phyloP scores from a whole-genome alignment of 2,888 invertebrate genomes.

The Adelognathus sp. region DNA sequence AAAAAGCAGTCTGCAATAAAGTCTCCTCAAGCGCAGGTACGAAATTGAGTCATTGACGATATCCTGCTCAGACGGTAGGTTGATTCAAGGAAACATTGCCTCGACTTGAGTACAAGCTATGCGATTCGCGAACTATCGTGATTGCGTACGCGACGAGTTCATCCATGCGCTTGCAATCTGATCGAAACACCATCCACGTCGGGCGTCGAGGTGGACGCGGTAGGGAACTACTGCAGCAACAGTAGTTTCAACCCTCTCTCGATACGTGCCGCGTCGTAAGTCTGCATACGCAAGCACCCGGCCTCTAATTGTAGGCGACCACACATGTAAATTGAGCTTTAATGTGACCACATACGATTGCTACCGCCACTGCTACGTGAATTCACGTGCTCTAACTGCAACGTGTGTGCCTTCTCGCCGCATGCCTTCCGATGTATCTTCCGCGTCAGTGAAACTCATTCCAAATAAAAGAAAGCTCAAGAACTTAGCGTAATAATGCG shows the following conservation, averaged over 20 bases:
- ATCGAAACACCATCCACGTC: neutral
- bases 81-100: neutral
- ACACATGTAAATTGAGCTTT: conserved; percentile 57
- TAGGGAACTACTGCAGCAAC: neutral
- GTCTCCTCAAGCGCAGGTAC: neutral
- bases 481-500: neutral
- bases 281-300: conserved; percentile 34
- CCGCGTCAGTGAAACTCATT: neutral
- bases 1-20: neutral
- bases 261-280: conserved; percentile 25
- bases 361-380: neutral
- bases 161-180: neutral
- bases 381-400: conserved; percentile 25
- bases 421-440: conserved; percentile 14
- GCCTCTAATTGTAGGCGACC: conserved; percentile 49
- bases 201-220: neutral
- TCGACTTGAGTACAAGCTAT: neutral
- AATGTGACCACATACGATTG: conserved; percentile 46
- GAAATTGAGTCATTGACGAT: neutral
- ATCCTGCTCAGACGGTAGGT: neutral
- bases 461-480: neutral
- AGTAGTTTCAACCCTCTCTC: neutral
- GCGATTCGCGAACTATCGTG: neutral
- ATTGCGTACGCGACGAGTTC: neutral
- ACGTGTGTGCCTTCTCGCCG: conserved; percentile 23